Evolutionary conservation across 2,113 vertebrate genomes (phyloP), one percentile per base, ranked within the genome.

Genomic region (Probosciger aterrimus): DNA sequence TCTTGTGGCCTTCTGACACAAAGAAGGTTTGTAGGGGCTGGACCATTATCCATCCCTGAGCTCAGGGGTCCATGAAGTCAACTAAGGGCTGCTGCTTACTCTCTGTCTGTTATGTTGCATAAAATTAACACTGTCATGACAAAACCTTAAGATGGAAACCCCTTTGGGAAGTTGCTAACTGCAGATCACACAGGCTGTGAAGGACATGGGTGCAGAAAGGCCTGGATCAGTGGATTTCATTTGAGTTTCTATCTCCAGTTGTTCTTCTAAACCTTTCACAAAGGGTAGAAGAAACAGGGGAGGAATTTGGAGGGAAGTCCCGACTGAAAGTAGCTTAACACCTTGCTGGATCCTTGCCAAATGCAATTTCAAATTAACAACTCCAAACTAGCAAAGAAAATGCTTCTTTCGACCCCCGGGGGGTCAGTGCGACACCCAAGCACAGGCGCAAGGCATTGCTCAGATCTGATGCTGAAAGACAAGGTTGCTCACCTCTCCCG

Each of bases 341-440:
- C 86, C 93, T 92, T 95, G 88, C 47, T 95, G 95, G 93, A 91
- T 75, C 57, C 41, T 76, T 0, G 31, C 88, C 88, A 83, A 92
- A 79, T 3, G 7, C 25, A 63, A 62, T 89, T 92, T 93, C 77
- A 88, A 77, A 75, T 92, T 76, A 90, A 79, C 79, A 93, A 47
- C 71, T 90, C 83, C 69, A 64, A 90, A 86, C 46, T 18, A 83
- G 35, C 25, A 52, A 8, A 65, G 43, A 79, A 94, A 96, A 95
- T 41, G 65, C 52, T 82, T 64, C 77, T 77, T 55, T 64, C 20
- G 14, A 47, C 44, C 82, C 46, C 44, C 3, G 8, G 37, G 23
- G 68, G 12, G 13, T 68, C 86, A 64, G 55, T 1, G 22, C 2
- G 5, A 76, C 69, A 84, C 35, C 73, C 52, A 67, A 64, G 79